Evolutionary conservation across 2,797 vertebrate genomes (phyloP).

Genomic region (Pachyuromys duprasi): DNA sequence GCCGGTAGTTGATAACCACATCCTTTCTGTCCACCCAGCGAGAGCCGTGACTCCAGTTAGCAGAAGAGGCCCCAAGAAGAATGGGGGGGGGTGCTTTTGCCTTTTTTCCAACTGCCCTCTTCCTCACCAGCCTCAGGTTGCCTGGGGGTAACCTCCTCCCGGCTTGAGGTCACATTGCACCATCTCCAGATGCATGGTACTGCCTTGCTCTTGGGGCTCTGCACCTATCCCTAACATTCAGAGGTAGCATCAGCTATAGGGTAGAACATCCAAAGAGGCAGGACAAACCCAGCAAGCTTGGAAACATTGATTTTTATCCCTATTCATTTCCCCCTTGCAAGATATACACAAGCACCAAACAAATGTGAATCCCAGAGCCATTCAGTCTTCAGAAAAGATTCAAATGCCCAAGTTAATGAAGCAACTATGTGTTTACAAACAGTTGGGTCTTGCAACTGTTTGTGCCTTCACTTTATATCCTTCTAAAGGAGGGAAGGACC

Average conservation of each 20-base stretch:
- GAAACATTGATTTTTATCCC: background rate
- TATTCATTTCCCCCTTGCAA: background rate
- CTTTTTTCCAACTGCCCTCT: background rate
- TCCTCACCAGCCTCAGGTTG: background rate
- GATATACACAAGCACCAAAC: background rate
- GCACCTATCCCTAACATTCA: background rate
- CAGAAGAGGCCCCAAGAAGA: background rate
- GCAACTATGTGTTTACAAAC: background rate
- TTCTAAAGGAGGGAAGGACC: background rate
- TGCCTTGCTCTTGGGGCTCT: background rate
- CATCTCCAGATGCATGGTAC: background rate
- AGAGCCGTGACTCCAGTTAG: background rate
- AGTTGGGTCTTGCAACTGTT: background rate
- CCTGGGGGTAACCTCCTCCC: background rate
- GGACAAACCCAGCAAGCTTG: background rate
- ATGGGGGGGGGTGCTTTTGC: accelerated
- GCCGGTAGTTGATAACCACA: background rate
- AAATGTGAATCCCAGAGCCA: background rate
- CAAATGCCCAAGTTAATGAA: background rate
- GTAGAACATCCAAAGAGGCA: background rate
- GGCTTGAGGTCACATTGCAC: background rate
- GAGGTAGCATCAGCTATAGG: background rate
- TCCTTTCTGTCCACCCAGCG: too few relatives aligned
- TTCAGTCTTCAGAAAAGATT: background rate
- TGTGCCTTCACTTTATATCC: background rate